Base-by-base conservation (phyloP, 2,113 vertebrate species). In the Mesoclemmys tuberculata region DNA sequence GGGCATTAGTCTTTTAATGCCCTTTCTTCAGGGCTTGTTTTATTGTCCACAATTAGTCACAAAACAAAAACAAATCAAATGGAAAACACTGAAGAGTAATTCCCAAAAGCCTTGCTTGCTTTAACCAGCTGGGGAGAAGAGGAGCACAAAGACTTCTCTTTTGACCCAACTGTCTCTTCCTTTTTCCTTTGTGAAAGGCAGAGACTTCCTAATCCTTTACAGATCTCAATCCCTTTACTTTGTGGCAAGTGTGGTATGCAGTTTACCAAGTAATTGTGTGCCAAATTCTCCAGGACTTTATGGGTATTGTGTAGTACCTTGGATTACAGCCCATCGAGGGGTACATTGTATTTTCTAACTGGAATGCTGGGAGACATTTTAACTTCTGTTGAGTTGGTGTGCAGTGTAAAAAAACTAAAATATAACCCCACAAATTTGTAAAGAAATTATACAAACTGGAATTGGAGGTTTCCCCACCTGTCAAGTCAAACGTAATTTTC, bases 1-100 rank as follows among this genome's bases (percentile, higher is more conserved):
- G 68, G 3, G 38, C 0, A 0, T 38, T 46, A n/a, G 7, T 71
- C 9, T 71, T 71, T 10, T 7, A 58, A 48, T 58, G 68, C 48
- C 58, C 94, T 46, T 1, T 56, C 46, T 92, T 90, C 2, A 0
- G 9, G 2, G 38, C 41, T 71, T 71, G n/a, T 71, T 71, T 71
- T 21, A 71, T 71, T 71, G 68, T 38, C n/a, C 68, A 71, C 68
- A 71, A 22, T 19, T 6, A 21, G 5, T 21, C n/a, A 3, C 35
- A 71, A 71, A 71, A 8, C 14, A 6, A 41, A 46, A n/a, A 6
- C 68, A 48, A 35, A 88, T 52, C 8, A 31, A 71, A 19, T 5
- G 38, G 44, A 46, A 46, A 86, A 3, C 6, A 2, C 81, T 2
- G 26, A 88, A 49, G n/a, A 44, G 3, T 64, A 5, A 8, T 84